Evolutionary conservation across 2,113 vertebrate species (phyloP), one percentile per base, ranked within the genome.

Genomic region (Opisthocomus hoazin): DNA sequence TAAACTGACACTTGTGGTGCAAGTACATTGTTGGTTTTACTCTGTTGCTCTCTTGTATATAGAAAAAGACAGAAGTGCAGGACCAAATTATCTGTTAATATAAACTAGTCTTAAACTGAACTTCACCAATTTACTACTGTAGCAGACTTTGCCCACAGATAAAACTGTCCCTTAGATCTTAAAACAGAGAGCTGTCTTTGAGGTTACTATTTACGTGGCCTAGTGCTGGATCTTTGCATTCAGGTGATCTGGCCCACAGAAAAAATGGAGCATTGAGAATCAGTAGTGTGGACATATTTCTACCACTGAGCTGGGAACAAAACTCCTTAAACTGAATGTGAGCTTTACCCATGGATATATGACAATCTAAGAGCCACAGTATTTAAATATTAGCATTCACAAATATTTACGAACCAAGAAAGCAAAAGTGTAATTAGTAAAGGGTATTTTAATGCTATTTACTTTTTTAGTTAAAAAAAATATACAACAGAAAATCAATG

Each of bases 381-480:
- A 91, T 89, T 95, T 96, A 94, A 95, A 96, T 94, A 96, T 58
- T 74, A 93, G 79, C 71, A 88, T 91, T 95, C 92, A 91, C 90
- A 93, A 87, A 90, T 90, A 91, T 82, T 91, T 91, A 96, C 0
- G 68, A 96, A 96, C 78, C 82, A 86, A 95, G 78, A 90, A 97
- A 96, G 43, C 50, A 90, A 60, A 23, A 77, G 75, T 74, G 64
- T 91, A 87, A 66, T 95, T 94, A 94, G 70, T 75, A 91, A 43
- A 93, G 53, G 84, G 63, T 89, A 91, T 79, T 93, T 97, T 95
- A 96, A 97, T 96, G 90, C 36, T 96, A 70, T 93, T 94, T 92
- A 93, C 64, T 88, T 90, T 89, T 90, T 84, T 70, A 87, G 78
- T 87, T 27, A 45, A 81, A 94, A 90, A 94, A 97, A 97, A 97